Conservation (phyloP, 2,113 vertebrate genomes). For the Echinops telfairi region DNA sequence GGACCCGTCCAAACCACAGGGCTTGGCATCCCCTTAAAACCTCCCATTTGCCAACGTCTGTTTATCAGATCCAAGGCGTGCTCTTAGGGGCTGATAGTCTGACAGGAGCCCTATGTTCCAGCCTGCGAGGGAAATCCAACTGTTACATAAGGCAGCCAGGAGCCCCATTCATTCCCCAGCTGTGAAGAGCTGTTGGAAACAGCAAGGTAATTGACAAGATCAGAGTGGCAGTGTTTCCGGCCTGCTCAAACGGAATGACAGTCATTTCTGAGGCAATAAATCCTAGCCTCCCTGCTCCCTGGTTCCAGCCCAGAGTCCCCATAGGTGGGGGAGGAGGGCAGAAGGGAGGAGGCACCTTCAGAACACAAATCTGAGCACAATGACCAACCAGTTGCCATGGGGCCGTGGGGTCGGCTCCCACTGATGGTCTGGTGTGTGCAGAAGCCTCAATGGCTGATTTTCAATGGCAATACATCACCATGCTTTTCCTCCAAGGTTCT, state of each 20-base stretch:
- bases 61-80: constrained; percentile 83
- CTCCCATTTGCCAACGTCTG: constrained; percentile 80
- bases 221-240: neutral
- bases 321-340: neutral
- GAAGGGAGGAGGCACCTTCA: neutral
- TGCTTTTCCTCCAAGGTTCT: neutral
- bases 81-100: constrained; percentile 79
- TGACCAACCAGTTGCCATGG: neutral
- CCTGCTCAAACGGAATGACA: neutral
- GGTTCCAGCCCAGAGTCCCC: neutral
- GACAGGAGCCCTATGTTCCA: constrained; percentile 82
- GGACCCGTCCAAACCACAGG: constrained; percentile 78
- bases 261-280: neutral
- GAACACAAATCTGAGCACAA: neutral
- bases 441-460: neutral
- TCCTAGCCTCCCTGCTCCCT: neutral
- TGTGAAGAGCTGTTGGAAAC: constrained; percentile 51
- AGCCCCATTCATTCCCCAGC: constrained; percentile 76
- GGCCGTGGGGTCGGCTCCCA: no score
- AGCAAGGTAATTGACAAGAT: constrained; percentile 72
- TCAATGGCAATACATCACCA: neutral
- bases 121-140: constrained; percentile 81
- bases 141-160: constrained; percentile 79
- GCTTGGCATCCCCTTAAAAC: constrained; percentile 78
- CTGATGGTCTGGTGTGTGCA: neutral